Evolutionary conservation across 2,113 vertebrate species (phyloP), one percentile per base, ranked within the genome.

Genomic region (Toxostoma redivivum): DNA sequence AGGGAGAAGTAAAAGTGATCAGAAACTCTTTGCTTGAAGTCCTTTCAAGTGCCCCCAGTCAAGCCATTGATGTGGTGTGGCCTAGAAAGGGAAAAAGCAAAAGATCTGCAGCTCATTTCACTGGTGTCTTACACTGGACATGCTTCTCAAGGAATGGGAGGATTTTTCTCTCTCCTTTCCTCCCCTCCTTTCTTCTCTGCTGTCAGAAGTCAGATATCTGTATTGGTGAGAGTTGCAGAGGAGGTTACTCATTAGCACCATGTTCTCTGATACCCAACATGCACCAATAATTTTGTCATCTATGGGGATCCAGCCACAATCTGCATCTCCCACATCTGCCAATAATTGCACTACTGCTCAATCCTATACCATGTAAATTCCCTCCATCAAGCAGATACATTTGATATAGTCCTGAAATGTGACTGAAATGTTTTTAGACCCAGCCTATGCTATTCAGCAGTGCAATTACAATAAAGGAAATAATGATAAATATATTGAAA

Each of bases 1-100:
- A 94, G 65, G 40, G 83, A 83, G 66, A 86, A 71, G 30, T 17
- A 47, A 51, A 66, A 93, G 65, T 65, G 80, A 83, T 86, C 53
- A 90, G 61, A 5, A 24, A 91, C 33, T 64, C 16, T 71, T 97
- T 70, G 27, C 70, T 87, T 90, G 72, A 91, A 70, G 51, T 77
- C 30, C 22, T 88, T 86, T 73, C 47, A 74, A 21, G 28, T 58
- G 72, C 53, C 61, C 10, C 67, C 42, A 84, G 57, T 54, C 61
- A 92, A 96, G 76, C 40, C 71, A 65, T 44, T 92, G 81, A 84
- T 73, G 44, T 93, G 81, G 57, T 82, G 22, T 65, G 54, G 70
- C 82, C 71, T 60, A 66, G 71, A 89, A 64, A 83, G 20, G 57
- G 57, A 91, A 70, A 74, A 91, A 72, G 12, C 23, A 84, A 78